Percentiles rank a stretch among this genome's conserved stretches.
Conservation (phyloP, 2,113 vertebrate species). For the Anoura caudifer region DNA sequence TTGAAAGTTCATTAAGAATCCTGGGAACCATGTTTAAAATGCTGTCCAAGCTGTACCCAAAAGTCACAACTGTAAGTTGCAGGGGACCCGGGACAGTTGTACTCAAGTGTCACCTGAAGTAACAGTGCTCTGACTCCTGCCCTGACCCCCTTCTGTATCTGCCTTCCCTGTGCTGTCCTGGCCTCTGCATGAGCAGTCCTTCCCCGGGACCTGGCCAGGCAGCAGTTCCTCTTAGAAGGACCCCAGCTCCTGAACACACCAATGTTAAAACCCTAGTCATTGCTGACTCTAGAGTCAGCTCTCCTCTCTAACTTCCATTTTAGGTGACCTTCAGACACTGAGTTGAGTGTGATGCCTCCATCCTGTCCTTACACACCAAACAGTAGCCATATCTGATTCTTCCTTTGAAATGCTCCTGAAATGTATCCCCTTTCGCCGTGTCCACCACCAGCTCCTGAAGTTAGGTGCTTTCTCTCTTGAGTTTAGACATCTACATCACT, state of each 20-base stretch:
- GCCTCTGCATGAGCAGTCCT: neutral
- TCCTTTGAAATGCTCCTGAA: neutral
- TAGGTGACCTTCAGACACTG: too few species aligned
- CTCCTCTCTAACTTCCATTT: neutral
- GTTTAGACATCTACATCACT: neutral
- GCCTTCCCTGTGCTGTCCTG: neutral
- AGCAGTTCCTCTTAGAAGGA: neutral
- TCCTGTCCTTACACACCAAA: neutral
- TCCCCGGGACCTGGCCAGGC: neutral
- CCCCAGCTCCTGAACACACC: neutral
- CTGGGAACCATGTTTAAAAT: neutral
- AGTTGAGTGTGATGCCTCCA: neutral
- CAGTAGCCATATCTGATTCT: neutral
- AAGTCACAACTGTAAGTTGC: neutral
- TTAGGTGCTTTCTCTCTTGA: neutral
- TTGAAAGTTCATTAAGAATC: neutral
- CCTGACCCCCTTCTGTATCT: neutral
- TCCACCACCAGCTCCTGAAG: neutral
- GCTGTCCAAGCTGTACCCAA: neutral
- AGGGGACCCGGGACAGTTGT: too few species aligned
- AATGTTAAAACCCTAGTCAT: neutral
- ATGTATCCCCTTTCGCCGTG: neutral
- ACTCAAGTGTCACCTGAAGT: neutral
- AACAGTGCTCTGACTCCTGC: neutral
- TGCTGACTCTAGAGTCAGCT: neutral